Percentiles rank a stretch among this genome's conserved stretches.
Evolutionary conservation across 2,797 vertebrate species (phyloP).

Genomic region (Sebastes melanostomus): DNA sequence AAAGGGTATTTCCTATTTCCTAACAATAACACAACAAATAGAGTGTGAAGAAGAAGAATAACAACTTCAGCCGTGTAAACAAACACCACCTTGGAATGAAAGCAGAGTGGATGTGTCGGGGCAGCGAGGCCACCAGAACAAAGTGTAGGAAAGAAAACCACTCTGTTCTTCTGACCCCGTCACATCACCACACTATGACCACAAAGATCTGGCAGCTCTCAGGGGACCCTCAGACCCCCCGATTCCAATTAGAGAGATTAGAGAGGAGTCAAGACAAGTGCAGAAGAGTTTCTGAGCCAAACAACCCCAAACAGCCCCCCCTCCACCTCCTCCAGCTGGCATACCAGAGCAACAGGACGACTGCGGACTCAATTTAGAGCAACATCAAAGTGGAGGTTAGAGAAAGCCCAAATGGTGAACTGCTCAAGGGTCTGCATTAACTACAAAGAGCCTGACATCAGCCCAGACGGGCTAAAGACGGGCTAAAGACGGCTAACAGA

Average conservation of each 20-base stretch:
- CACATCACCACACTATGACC: conserved; percentile 55
- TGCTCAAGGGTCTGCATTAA: conserved; percentile 38
- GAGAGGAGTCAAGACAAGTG: conserved; percentile 69
- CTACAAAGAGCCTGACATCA: conserved; percentile 37
- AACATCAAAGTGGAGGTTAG: conserved; percentile 61
- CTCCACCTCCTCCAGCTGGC: conserved; percentile 50
- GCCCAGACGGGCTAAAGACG: not conserved
- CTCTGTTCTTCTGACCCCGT: conserved; percentile 44
- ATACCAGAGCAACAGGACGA: conserved; percentile 63
- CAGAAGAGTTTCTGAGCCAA: conserved; percentile 51
- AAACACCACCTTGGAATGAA: conserved; percentile 12
- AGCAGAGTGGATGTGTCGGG: not conserved
- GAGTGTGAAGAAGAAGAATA: conserved; percentile 21
- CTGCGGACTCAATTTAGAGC: conserved; percentile 51
- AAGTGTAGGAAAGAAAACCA: not conserved
- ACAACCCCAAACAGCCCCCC: conserved; percentile 22
- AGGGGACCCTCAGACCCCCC: conserved; percentile 44
- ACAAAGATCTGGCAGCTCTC: conserved; percentile 68
- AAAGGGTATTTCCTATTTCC: conserved; percentile 34
- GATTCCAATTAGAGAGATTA: conserved; percentile 77
- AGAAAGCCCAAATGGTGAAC: conserved; percentile 50
- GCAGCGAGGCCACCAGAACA: not conserved
- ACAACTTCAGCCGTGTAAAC: conserved; percentile 24
- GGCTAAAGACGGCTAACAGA: not conserved
- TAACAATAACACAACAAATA: conserved; percentile 11